phyloP scores from a whole-genome alignment of 2,113 vertebrate genomes.

The Xenotilapia flavipinnis region DNA sequence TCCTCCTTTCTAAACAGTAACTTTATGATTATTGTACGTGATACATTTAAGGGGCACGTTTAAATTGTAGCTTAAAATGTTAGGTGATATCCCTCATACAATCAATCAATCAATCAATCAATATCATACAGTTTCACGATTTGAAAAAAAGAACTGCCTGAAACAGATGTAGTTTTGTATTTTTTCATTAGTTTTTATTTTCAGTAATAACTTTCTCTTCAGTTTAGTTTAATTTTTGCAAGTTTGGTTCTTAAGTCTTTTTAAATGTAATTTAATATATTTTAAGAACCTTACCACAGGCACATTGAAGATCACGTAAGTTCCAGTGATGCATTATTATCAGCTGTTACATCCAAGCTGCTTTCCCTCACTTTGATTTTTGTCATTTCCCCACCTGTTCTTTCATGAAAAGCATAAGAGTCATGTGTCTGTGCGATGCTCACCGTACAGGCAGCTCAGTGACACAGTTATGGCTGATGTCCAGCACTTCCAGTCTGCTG shows the following conservation, averaged over 20 bases:
- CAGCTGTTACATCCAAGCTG: not conserved
- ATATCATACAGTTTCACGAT: not conserved
- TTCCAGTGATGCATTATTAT: not conserved
- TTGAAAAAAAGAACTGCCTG: not conserved
- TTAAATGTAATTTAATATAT: not conserved
- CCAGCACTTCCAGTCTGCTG: constrained; percentile 86
- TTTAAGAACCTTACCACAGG: not conserved
- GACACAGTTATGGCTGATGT: constrained; percentile 86
- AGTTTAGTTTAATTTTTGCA: not conserved
- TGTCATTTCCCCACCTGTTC: not conserved
- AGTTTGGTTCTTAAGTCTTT: not conserved
- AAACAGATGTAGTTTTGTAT: not conserved
- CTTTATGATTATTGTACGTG: not conserved
- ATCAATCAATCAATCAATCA: no score
- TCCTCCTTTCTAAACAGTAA: not conserved
- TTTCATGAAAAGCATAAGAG: not conserved
- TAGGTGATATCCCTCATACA: not conserved
- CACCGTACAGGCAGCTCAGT: constrained; percentile 83
- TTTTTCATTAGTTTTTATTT: not conserved
- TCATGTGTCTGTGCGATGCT: constrained; percentile 40
- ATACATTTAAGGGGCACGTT: not conserved
- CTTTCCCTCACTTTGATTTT: not conserved
- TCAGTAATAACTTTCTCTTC: not conserved
- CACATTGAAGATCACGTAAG: not conserved
- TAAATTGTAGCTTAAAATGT: not conserved